Evolutionary conservation across 1,140 invertebrate genomes (phyloP), one percentile per base, ranked within the genome.

Genomic region (Chrysoperla carnea): DNA sequence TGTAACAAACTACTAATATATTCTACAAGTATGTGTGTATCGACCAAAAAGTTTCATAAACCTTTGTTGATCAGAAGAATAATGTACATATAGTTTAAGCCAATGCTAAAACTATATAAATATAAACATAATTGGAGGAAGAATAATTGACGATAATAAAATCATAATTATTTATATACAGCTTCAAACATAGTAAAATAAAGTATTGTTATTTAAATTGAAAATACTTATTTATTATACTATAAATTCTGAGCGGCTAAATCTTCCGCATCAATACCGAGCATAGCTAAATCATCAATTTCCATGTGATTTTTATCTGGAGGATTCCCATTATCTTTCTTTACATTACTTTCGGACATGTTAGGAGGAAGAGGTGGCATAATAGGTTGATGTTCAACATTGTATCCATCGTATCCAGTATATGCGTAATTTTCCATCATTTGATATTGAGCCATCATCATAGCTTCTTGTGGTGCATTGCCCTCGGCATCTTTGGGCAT

Each of bases 211-310:
- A 23, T 23, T 23, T 23, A 3, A 23, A 23, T 5, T 5, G 17
- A 5, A 23, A 23, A 23, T 23, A 23, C 17, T 23, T 23, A 23
- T 23, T 23, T 23, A 23, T 2, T 23, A 4, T 33, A 33, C 31
- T 11, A 11, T 6, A 33, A 33, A 12, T 33, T 47, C 56, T 71
- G 68, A 42, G 75, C 74, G 8, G 74, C 75, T 51, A 78, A 70
- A 55, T 80, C 76, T 39, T 72, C 70, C 1, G 72, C 75, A 52
- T 78, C 75, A 29, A 78, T 77, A 4, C 76, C 76, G 28, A 80
- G 59, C 69, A 80, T 68, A 4, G 76, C 76, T 41, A 80, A 54
- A 46, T 80, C 76, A 36, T 78, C 75, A 43, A 74, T 52, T 37
- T 75, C 69, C 39, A 68, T 68, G 49, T 69, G 55, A 38, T 48